Percentiles rank a stretch among this genome's conserved stretches.
Conservation (phyloP, 2,888 invertebrate species). For the Noctua pronuba region DNA sequence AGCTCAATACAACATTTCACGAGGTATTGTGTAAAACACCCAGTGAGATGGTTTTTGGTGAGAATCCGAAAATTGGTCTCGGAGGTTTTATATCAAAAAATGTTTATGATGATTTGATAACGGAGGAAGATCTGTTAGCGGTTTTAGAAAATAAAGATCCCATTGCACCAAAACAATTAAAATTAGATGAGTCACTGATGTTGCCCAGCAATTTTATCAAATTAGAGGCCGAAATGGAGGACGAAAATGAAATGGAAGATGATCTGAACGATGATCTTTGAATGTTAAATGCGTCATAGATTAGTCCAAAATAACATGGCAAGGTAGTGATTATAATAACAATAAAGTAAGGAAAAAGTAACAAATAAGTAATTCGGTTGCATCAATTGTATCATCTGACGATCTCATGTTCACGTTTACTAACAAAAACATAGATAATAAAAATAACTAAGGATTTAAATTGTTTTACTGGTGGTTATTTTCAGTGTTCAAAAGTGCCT, state of each 20-base stretch:
- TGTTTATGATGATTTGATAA: constrained; percentile 71
- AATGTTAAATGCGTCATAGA: background rate
- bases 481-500: background rate
- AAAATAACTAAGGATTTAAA: background rate
- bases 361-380: background rate
- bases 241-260: constrained; percentile 51
- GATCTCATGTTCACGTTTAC: constrained; percentile 9
- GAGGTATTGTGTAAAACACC: constrained; percentile 74
- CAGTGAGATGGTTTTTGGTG: constrained; percentile 74
- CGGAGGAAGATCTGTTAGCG: constrained; percentile 72
- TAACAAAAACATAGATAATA: background rate
- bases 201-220: constrained; percentile 75
- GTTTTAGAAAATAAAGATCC: constrained; percentile 69
- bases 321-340: background rate
- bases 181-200: constrained; percentile 74
- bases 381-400: background rate
- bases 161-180: constrained; percentile 65
- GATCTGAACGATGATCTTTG: constrained; percentile 8
- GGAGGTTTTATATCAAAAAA: constrained; percentile 67
- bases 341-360: background rate
- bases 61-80: constrained; percentile 73
- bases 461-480: constrained; percentile 17
- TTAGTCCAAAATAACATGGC: background rate
- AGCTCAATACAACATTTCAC: constrained; percentile 75
- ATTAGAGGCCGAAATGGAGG: constrained; percentile 63